Percentiles rank a stretch among this genome's conserved stretches.
These are phyloP conservation scores for Atractosteus spatula DNA, from an alignment of 2,113 vertebrate genomes.

Conservation along the genomic window DNA sequence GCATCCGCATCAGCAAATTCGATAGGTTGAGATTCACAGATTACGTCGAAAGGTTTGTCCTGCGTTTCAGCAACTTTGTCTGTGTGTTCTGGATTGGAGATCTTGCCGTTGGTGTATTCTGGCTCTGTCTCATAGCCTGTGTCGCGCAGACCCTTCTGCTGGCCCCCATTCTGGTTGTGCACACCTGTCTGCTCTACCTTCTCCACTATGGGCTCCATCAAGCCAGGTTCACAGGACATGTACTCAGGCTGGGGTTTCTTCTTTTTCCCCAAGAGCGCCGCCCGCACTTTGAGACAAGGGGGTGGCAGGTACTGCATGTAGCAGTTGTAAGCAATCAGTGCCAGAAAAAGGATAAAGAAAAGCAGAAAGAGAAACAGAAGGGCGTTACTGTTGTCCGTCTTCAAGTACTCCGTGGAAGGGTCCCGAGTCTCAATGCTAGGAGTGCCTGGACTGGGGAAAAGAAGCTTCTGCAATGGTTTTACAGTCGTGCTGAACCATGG, in stretches of 20 bases:
- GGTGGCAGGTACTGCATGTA: slow-evolving; percentile 90
- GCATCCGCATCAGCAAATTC: slow-evolving; percentile 83
- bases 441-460: slow-evolving; percentile 54
- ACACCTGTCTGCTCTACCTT: slow-evolving; percentile 65
- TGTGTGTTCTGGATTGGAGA: slow-evolving; percentile 60
- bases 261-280: slow-evolving; percentile 73
- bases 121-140: slow-evolving; percentile 91
- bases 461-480: slow-evolving; percentile 37
- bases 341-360: slow-evolving; percentile 83
- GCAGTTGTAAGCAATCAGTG: slow-evolving; percentile 85
- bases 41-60: slow-evolving; percentile 86
- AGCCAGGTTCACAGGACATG: slow-evolving; percentile 78
- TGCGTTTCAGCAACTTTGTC: slow-evolving; percentile 43
- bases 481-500: slow-evolving; percentile 53
- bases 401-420: slow-evolving; percentile 74
- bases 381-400: slow-evolving; percentile 77
- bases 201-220: slow-evolving; percentile 77
- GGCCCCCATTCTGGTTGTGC: slow-evolving; percentile 69
- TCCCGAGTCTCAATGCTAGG: slow-evolving; percentile 62
- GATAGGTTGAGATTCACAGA: slow-evolving; percentile 78
- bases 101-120: slow-evolving; percentile 76
- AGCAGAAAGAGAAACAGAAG: slow-evolving; percentile 87
- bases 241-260: slow-evolving; percentile 77
- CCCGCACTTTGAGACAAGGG: slow-evolving; percentile 82
- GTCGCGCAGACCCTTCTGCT: slow-evolving; percentile 74